Base-by-base conservation (phyloP, 1,140 invertebrate genomes). In the Macrocentrus cingulum region DNA sequence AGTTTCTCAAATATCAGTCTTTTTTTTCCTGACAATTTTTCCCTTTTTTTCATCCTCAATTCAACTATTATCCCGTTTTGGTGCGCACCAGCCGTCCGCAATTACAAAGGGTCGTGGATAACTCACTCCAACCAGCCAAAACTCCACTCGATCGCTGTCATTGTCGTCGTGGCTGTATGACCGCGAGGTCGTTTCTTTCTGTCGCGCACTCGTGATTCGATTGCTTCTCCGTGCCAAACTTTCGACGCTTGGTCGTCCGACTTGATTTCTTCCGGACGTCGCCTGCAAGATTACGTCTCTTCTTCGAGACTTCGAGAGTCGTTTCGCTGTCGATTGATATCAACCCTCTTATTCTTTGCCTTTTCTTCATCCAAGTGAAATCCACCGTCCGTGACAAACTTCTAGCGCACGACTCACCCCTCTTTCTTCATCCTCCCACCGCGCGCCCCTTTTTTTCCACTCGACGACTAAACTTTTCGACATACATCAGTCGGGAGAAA, bases 171-270 rank as follows among this genome's bases (percentile, higher is more conserved):
- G 41, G 22, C 48, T 7, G 9, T 55, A 29, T 3, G 18, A 36
- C 54, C 32, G 32, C 15, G 34, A 19, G 32, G 16, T 19, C 32
- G 34, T 34, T 46, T 48, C 39, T 19, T 51, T 51, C 50, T 52
- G 18, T 49, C 46, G n/a, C 13, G 29, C 39, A 34, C 22, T 29
- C 25, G 2, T 41, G 45, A 56, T 56, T 45, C 44, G 54, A 56
- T 56, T 56, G 54, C 54, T 46, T 56, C 23, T 29, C 42, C 18
- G 54, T 49, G 54, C 42, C 54, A 48, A 56, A 56, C 45, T 56
- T 56, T 56, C 45, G 34, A 56, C 45, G 45, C 44, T 44, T 44
- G 2, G 15, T 41, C 6, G 36, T 44, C 9, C 49, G 25, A 56
- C 18, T 56, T 49, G 29, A 49, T 56, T 56, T 56, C 20, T 56